Percentiles rank a stretch among this genome's conserved stretches.
These are phyloP conservation scores for Holothuria leucospilota DNA, from an alignment of 53 echinoderm and acorn worm genomes.

Conservation along the genomic window DNA sequence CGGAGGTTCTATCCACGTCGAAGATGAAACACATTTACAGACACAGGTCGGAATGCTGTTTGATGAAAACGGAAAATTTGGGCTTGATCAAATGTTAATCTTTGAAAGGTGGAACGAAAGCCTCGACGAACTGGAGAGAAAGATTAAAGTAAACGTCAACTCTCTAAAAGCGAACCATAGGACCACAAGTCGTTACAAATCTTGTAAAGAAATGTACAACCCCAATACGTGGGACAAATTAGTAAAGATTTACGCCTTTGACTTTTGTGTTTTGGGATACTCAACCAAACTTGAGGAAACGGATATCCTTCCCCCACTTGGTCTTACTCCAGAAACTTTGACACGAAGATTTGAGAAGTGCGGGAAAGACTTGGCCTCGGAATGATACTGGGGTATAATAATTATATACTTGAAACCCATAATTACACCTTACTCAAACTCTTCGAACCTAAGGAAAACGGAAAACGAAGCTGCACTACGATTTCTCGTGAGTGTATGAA, in stretches of 20 bases:
- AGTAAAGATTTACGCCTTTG: slow-evolving; percentile 16
- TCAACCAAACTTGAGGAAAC: slow-evolving; percentile 19
- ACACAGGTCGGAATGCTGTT: slow-evolving; percentile 33
- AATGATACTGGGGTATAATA: too few species aligned
- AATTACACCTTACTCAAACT: too few species aligned
- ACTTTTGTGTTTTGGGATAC: slow-evolving; percentile 28
- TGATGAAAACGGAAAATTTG: not conserved
- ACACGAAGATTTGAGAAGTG: too few species aligned
- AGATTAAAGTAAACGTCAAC: not conserved
- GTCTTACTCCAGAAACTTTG: not conserved
- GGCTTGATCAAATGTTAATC: slow-evolving; percentile 18
- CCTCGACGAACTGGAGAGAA: not conserved
- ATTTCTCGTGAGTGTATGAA: too few species aligned
- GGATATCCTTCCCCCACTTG: not conserved
- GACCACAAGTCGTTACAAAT: not conserved
- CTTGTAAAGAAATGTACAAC: slow-evolving; percentile 1
- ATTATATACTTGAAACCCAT: too few species aligned
- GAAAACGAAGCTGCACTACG: too few species aligned
- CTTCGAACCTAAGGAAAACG: too few species aligned
- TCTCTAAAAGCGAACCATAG: not conserved
- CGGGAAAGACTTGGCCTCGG: too few species aligned
- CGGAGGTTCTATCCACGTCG: not conserved
- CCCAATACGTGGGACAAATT: not conserved
- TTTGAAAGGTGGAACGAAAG: slow-evolving; percentile 34
- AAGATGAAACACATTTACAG: slow-evolving; percentile 1